These are phyloP conservation scores for Formicarius rufipectus DNA, from an alignment of 2,113 vertebrate genomes.

Conservation along the genomic window DNA sequence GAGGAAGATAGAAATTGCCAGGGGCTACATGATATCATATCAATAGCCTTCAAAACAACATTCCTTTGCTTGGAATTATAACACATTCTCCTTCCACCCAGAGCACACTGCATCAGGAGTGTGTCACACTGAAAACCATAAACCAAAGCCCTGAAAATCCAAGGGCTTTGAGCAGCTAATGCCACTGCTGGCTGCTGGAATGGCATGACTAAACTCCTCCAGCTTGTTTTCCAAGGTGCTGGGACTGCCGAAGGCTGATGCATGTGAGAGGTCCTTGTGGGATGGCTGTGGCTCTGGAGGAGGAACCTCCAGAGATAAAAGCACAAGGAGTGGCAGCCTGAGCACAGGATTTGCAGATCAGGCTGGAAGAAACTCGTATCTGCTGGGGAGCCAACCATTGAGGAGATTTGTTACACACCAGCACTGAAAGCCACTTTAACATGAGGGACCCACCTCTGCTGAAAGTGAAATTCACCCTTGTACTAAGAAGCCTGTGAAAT, in stretches of 20 bases:
- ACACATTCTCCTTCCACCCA: slow-evolving; percentile 52
- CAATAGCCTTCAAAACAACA: slow-evolving; percentile 72
- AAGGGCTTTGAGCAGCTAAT: neutral
- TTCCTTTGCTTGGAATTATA: slow-evolving; percentile 66
- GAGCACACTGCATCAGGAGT: neutral
- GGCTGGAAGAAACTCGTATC: neutral
- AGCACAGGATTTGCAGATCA: neutral
- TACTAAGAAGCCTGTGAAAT: neutral
- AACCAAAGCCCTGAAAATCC: slow-evolving; percentile 34
- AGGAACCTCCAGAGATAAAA: neutral
- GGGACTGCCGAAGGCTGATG: neutral
- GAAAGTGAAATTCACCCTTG: neutral
- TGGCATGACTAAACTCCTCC: neutral
- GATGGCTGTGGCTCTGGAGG: neutral
- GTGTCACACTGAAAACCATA: slow-evolving; percentile 38
- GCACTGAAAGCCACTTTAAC: neutral
- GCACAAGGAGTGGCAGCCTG: neutral
- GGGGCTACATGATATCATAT: slow-evolving; percentile 72
- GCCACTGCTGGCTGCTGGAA: neutral
- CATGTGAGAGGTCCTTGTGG: neutral
- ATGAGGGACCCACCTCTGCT: neutral
- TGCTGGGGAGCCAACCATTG: neutral
- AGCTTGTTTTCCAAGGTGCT: neutral
- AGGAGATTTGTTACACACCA: neutral
- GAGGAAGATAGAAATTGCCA: slow-evolving; percentile 40